Conservation (phyloP, 2,888 invertebrate species). For the Hedychridium roseum region DNA sequence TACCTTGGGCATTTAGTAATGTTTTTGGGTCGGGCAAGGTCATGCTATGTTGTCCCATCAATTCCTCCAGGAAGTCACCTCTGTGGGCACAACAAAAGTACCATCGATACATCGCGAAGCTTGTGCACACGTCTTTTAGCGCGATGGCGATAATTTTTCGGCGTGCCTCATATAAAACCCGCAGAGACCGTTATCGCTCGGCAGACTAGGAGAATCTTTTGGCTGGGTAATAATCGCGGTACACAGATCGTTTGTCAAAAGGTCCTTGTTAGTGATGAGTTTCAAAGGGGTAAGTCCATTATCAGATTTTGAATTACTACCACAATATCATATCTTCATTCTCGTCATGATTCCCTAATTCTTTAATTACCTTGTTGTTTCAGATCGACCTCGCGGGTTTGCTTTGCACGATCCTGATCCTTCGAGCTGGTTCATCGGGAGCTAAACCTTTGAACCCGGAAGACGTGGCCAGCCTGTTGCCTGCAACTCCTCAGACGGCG, state of each 20-base stretch:
- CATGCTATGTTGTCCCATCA: no score
- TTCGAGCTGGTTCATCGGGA: constrained; percentile 2
- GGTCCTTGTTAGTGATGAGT: background rate
- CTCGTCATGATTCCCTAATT: background rate
- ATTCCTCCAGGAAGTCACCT: no score
- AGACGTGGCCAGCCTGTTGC: constrained; percentile 30
- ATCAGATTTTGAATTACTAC: no score
- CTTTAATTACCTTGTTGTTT: background rate
- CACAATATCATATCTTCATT: background rate
- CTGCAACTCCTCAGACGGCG: constrained; percentile 29
- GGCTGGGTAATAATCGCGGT: constrained; percentile 21
- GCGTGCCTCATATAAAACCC: constrained; percentile 39
- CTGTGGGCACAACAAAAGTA: no score
- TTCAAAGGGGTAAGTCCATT: no score
- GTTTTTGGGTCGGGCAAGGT: no score
- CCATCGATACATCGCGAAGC: constrained; percentile 33
- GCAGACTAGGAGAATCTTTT: constrained; percentile 32
- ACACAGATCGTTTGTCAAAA: background rate
- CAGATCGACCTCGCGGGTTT: constrained; percentile 7
- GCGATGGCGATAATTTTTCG: constrained; percentile 38
- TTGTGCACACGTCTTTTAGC: constrained; percentile 42
- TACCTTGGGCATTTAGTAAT: no score
- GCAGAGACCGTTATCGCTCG: constrained; percentile 36
- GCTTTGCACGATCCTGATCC: constrained; percentile 1
- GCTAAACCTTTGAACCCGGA: constrained; percentile 27